Conservation (phyloP, 1,140 invertebrate genomes). For the Panulirus ornatus region DNA sequence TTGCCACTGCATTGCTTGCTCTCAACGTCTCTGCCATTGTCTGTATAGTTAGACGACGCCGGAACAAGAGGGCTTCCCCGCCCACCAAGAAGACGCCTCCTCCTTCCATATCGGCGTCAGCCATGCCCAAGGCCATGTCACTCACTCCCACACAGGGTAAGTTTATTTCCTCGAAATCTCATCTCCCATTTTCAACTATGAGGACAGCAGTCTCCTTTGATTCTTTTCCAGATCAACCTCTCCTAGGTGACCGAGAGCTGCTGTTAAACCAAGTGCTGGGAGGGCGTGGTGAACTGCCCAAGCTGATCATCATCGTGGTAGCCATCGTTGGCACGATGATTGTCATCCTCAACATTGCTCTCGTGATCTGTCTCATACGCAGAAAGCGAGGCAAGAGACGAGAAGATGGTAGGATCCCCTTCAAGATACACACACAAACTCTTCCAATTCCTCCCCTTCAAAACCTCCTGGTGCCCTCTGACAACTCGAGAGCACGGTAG, state of each 20-base stretch:
- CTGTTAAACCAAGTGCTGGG: constrained; percentile 84
- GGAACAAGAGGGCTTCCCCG: constrained; percentile 76
- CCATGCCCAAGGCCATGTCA: constrained; percentile 55
- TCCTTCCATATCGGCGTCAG: constrained; percentile 56
- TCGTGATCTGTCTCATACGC: constrained; percentile 91
- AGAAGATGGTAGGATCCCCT: constrained; percentile 63
- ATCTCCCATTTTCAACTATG: background rate
- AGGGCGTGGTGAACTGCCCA: constrained; percentile 84
- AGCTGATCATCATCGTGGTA: constrained; percentile 89
- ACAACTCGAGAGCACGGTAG: too few relatives aligned
- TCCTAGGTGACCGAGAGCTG: constrained; percentile 77
- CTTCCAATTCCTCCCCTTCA: background rate
- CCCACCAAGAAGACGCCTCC: constrained; percentile 72
- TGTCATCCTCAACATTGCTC: constrained; percentile 88
- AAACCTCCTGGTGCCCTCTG: background rate
- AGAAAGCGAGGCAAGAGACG: constrained; percentile 80
- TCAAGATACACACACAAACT: background rate
- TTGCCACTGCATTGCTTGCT: constrained; percentile 85
- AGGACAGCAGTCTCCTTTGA: background rate
- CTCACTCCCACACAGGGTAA: constrained; percentile 60
- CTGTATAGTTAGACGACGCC: constrained; percentile 89
- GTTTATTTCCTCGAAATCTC: background rate
- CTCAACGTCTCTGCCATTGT: constrained; percentile 92
- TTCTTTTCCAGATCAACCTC: constrained; percentile 79
- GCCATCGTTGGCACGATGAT: constrained; percentile 88